These are phyloP conservation scores for Tribolium madens DNA, from an alignment of 1,140 invertebrate genomes.

Conservation along the genomic window DNA sequence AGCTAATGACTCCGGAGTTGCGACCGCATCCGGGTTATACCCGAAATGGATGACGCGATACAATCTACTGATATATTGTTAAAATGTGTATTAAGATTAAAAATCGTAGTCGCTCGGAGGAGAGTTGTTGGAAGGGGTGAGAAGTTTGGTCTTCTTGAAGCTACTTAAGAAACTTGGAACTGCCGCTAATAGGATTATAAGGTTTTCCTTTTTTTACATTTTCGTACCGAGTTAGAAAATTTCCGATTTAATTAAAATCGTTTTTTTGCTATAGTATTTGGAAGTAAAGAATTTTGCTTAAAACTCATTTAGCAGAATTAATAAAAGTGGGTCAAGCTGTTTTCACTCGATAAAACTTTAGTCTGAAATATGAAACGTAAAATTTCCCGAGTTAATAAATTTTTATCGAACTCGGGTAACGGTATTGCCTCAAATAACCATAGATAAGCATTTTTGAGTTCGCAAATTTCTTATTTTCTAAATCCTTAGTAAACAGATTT, in stretches of 20 bases:
- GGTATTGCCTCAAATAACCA: constrained; percentile 14
- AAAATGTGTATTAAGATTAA: not conserved
- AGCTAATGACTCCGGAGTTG: constrained; percentile 53
- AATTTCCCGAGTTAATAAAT: constrained; percentile 8
- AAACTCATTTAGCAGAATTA: not conserved
- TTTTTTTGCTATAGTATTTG: not conserved
- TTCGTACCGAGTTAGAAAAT: not conserved
- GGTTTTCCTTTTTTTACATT: constrained; percentile 5
- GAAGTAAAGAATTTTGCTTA: not conserved
- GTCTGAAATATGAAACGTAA: constrained; percentile 13
- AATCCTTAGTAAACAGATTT: not conserved
- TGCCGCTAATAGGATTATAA: constrained; percentile 23
- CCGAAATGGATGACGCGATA: constrained; percentile 40
- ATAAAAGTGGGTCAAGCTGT: constrained; percentile 16
- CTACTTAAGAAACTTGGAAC: constrained; percentile 17
- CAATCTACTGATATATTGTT: constrained; percentile 42
- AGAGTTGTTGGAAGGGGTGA: not conserved
- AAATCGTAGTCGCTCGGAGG: no score
- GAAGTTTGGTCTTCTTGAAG: not conserved
- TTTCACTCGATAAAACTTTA: constrained; percentile 14
- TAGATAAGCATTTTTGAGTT: constrained; percentile 9
- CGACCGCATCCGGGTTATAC: constrained; percentile 46
- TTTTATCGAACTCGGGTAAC: constrained; percentile 5
- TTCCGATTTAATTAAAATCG: not conserved
- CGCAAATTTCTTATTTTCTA: not conserved